Conservation (phyloP, 2,113 vertebrate genomes). For the Malurus melanocephalus region DNA sequence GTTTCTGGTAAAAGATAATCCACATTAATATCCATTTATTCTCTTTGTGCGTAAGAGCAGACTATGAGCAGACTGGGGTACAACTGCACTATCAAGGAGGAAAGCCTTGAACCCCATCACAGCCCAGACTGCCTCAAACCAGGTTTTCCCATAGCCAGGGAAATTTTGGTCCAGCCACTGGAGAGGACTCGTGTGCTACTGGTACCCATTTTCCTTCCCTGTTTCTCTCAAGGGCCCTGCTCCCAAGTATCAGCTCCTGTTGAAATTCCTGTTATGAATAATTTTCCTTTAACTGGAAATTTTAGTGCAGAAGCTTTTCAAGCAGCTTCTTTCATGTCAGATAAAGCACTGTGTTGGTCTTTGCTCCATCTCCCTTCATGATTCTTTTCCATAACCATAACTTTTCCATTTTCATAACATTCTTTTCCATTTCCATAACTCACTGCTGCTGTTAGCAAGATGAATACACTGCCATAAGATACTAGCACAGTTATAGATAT, state of each 20-base stretch:
- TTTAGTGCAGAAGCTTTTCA: conserved; percentile 1
- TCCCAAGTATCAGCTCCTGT: neutral
- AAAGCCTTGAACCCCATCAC: neutral
- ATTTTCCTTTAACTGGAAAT: neutral
- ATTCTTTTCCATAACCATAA: no score
- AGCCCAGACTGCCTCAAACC: neutral
- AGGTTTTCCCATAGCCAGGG: neutral
- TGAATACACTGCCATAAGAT: neutral
- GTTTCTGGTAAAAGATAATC: neutral
- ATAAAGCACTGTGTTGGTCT: neutral
- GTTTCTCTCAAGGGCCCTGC: neutral
- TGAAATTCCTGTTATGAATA: neutral
- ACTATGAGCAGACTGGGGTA: neutral
- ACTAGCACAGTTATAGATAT: neutral
- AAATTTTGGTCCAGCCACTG: neutral
- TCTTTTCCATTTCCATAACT: neutral
- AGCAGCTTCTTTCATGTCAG: neutral
- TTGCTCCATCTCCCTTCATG: neutral
- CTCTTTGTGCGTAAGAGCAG: neutral
- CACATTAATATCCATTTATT: neutral
- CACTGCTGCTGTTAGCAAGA: neutral
- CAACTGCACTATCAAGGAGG: rapidly evolving
- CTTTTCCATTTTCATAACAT: no score
- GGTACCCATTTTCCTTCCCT: neutral
- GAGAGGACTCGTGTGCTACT: neutral